Evolutionary conservation across 1,140 invertebrate species (phyloP).

Genomic region (Telenomus remus): DNA sequence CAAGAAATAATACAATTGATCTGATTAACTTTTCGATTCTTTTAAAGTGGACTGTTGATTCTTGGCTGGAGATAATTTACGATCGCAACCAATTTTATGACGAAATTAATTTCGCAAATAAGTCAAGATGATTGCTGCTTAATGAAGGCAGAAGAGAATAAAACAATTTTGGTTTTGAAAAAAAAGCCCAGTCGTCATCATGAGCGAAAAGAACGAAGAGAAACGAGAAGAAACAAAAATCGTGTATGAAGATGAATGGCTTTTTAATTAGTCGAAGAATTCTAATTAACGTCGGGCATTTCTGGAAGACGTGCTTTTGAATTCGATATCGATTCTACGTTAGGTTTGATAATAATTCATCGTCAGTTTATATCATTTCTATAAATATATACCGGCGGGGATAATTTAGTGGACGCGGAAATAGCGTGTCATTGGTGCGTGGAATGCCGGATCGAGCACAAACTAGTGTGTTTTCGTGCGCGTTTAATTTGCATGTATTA

Average conservation of each 20-base stretch:
- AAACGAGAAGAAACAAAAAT: not conserved
- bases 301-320: constrained; percentile 1
- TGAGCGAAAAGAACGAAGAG: not conserved
- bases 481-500: constrained; percentile 54
- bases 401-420: constrained; percentile 47
- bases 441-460: constrained; percentile 25
- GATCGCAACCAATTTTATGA: constrained; percentile 32
- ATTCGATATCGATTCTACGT: constrained; percentile 12
- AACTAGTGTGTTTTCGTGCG: constrained; percentile 36
- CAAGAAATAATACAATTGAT: constrained; percentile 27
- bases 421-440: constrained; percentile 36
- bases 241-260: not conserved
- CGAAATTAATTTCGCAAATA: constrained; percentile 41
- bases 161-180: constrained; percentile 40
- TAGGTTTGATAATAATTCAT: constrained; percentile 38
- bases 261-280: constrained; percentile 46
- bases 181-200: not conserved
- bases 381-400: constrained; percentile 37
- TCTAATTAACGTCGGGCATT: constrained; percentile 17
- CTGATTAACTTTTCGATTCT: not conserved
- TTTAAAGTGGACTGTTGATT: constrained; percentile 15
- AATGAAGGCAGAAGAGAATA: constrained; percentile 22
- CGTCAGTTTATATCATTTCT: constrained; percentile 39
- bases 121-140: constrained; percentile 23
- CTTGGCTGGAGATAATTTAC: constrained; percentile 28